Evolutionary conservation across 2,797 vertebrate genomes (phyloP).

Genomic region (Scolopax rusticola): DNA sequence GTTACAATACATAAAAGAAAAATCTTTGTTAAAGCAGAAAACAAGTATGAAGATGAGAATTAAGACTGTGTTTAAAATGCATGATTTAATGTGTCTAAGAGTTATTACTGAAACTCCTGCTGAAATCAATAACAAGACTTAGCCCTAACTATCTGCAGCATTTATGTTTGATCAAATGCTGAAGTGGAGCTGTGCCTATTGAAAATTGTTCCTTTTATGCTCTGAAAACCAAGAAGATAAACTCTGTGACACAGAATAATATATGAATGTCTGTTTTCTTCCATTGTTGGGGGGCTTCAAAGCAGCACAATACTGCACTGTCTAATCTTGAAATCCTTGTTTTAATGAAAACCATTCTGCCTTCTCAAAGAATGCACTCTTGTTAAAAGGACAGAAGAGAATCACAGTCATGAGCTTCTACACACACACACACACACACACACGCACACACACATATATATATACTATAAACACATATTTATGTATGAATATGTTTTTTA

Average conservation of each 20-base stretch:
- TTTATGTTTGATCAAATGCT: constrained; percentile 32
- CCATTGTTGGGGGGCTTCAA: constrained; percentile 1
- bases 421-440: too few relatives aligned
- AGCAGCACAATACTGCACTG: neutral
- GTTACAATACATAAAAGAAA: neutral
- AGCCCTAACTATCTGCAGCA: neutral
- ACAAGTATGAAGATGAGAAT: constrained; percentile 7
- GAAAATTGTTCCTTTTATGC: constrained; percentile 6
- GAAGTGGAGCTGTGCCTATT: constrained; percentile 18
- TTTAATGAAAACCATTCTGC: constrained; percentile 1
- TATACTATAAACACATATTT: neutral
- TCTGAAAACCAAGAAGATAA: constrained; percentile 35
- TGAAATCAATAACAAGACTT: constrained; percentile 21
- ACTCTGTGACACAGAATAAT: constrained; percentile 13
- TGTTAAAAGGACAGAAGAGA: neutral
- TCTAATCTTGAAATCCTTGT: constrained; percentile 22
- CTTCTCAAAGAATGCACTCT: neutral
- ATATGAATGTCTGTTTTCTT: neutral
- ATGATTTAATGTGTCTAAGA: neutral
- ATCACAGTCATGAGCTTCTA: neutral
- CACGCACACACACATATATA: neutral
- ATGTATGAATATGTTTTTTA: neutral
- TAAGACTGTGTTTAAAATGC: neutral
- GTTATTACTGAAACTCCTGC: neutral
- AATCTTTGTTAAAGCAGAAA: neutral